These are phyloP conservation scores for Meteorus sp. DNA, from an alignment of 1,140 invertebrate species.

Conservation along the genomic window DNA sequence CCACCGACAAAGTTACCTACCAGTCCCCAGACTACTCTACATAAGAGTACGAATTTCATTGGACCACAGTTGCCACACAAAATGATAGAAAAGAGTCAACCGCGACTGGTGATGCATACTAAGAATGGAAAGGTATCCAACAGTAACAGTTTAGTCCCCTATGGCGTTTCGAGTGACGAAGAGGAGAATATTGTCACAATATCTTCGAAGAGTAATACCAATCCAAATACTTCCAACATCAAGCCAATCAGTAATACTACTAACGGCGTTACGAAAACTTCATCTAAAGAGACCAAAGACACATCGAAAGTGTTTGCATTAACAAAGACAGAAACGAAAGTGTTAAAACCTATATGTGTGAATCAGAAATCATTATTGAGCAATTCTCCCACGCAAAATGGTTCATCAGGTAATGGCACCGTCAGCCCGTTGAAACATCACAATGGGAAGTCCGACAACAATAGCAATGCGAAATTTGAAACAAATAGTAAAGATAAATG, in stretches of 20 bases:
- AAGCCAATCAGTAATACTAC: background rate
- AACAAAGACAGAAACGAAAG: background rate
- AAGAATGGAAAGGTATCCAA: conserved; percentile 51
- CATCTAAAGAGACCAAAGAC: background rate
- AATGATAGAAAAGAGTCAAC: conserved; percentile 42
- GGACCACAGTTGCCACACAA: conserved; percentile 48
- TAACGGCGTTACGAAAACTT: conserved; percentile 6
- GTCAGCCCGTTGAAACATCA: conserved; percentile 35
- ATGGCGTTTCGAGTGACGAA: conserved; percentile 56
- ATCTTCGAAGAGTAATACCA: conserved; percentile 1
- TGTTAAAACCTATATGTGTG: background rate
- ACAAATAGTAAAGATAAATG: conserved; percentile 38
- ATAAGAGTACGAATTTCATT: conserved; percentile 42
- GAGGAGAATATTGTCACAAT: conserved; percentile 35
- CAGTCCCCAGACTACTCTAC: conserved; percentile 21
- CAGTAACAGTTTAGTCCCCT: conserved; percentile 52
- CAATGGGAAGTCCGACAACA: conserved; percentile 42
- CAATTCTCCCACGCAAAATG: conserved; percentile 3
- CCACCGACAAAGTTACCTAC: conserved; percentile 30
- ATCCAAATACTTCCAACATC: conserved; percentile 17
- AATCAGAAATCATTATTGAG: conserved; percentile 7
- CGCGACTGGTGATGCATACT: conserved; percentile 43
- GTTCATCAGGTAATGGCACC: conserved; percentile 10
- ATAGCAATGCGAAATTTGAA: conserved; percentile 20
- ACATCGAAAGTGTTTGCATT: background rate